Base-by-base conservation (phyloP, 2,797 vertebrate species). In the Acropternis orthonyx region DNA sequence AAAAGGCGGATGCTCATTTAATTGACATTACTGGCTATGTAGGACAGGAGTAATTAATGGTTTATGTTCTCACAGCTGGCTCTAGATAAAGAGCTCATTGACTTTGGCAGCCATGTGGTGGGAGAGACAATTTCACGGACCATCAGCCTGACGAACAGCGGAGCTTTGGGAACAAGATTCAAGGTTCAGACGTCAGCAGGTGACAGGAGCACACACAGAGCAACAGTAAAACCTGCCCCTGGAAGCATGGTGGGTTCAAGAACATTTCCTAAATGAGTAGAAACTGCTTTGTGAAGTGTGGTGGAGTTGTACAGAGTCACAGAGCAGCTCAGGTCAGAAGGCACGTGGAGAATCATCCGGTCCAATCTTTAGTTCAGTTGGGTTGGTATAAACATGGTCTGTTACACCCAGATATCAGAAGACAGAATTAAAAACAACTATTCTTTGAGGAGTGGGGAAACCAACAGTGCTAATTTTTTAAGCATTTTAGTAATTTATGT, bases 31-130 rank as follows among this genome's bases (percentile, higher is more conserved):
- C 55, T 76, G 76, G 58, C 81, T 84, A 48, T 93, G 71, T 91
- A 49, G 96, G 86, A 41, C 88, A 89, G 63, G 27, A n/a, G 66
- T 96, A 92, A 93, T 87, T 56, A 89, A 78, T 69, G 76, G 78
- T 92, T 68, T 91, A 41, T 91, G 92, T 95, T 97, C 65, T 75
- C 95, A 56, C 97, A 99, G 99, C 96, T 99, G 95, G 97, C 98
- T 75, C 98, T 99, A 26, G 99, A 99, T 98, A 98, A 97, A 93
- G 97, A 98, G 93, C 96, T 98, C 91, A 91, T 99, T 83, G 98
- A 99, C 96, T 99, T 99, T 23, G 99, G 99, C 74, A 98, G 97
- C 83, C 98, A 98, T 22, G 97, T 99, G 84, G 98, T 99, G 80
- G 99, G 99, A 61, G 98, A 99, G 96, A 98, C 97, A 48, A 95